Base-by-base conservation (phyloP, 2,888 invertebrate species). In the Malthinus flaveolus region DNA sequence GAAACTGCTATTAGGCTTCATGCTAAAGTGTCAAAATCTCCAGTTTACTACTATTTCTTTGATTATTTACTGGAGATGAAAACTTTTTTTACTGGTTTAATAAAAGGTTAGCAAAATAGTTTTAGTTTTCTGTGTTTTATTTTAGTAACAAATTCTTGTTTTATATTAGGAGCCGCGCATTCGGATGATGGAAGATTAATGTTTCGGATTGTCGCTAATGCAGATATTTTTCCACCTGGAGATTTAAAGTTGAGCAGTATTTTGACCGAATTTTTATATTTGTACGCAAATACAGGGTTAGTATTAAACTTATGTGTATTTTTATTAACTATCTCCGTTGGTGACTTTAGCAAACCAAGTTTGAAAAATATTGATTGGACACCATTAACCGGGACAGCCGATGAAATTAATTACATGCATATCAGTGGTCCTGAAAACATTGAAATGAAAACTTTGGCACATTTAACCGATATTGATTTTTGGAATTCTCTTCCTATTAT, bases 21-120 rank as follows among this genome's bases (percentile, higher is more conserved):
- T 42, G 62, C 71, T 7, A 53, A 66, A 37, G 66, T 61, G 10
- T 66, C 66, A 1, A 76, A 79, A 9, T 81, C 82, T 62, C 85
- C 86, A 0, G 81, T 85, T 1, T 85, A 84, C 75, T 78, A 84
- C 50, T 87, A 59, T 45, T 51, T 55, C 32, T 62, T 36, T 8
- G 58, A 59, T 9, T 62, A 62, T 23, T 15, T 37, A 4, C 8
- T 54, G 9, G 32, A 3, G 5, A 54, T 55, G 50, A 50, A 57
- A 11, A 53, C 46, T 1, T 12, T 53, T 10, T 61, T 57, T 53
- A 32, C 33, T n/a, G 7, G 32, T 37, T 34, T 42, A 45, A 23
- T 49, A 31, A 33, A 23, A 7, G 52, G 53, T 58, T 23, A 35
- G 31, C 9, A 7, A 45, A 39, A 7, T 33, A n/a, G 1, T 9